These are phyloP conservation scores for Phycodurus eques DNA, from an alignment of 2,113 vertebrate genomes.

Conservation along the genomic window DNA sequence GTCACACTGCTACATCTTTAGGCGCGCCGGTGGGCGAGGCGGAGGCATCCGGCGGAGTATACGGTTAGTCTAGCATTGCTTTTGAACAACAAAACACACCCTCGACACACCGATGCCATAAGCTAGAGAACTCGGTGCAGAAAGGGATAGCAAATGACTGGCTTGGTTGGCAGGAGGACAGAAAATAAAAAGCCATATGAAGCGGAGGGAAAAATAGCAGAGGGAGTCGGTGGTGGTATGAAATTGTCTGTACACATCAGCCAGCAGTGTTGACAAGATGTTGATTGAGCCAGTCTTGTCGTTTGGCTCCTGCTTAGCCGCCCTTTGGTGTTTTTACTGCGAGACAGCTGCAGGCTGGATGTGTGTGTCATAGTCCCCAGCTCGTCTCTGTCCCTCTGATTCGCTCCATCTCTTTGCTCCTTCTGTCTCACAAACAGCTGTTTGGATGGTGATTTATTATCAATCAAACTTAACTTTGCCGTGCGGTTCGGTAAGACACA, in stretches of 20 bases:
- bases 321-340: constrained; percentile 64
- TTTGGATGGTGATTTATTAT: constrained; percentile 68
- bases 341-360: constrained; percentile 66
- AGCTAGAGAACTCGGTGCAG: constrained; percentile 59
- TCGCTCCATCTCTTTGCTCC: constrained; percentile 4
- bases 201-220: constrained; percentile 46
- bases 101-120: constrained; percentile 42
- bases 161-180: constrained; percentile 63
- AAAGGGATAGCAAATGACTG: constrained; percentile 63
- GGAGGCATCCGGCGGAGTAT: constrained; percentile 51
- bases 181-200: constrained; percentile 58
- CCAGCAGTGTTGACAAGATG: constrained; percentile 74
- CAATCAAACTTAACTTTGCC: constrained; percentile 1
- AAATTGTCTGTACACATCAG: constrained; percentile 76
- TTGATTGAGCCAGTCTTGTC: constrained; percentile 77
- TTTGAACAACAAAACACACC: constrained; percentile 37
- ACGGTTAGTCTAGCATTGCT: constrained; percentile 48
- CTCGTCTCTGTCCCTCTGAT: constrained; percentile 32
- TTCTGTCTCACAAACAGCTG: constrained; percentile 27
- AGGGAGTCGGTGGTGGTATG: constrained; percentile 53
- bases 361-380: constrained; percentile 62
- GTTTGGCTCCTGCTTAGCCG: constrained; percentile 67
- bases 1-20: constrained; percentile 50
- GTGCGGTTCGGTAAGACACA: constrained; percentile 23
- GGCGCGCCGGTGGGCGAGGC: constrained; percentile 55